Percentiles rank a stretch among this genome's conserved stretches.
Evolutionary conservation across 2,113 vertebrate genomes (phyloP).

Genomic region (Pholis gunnellus): DNA sequence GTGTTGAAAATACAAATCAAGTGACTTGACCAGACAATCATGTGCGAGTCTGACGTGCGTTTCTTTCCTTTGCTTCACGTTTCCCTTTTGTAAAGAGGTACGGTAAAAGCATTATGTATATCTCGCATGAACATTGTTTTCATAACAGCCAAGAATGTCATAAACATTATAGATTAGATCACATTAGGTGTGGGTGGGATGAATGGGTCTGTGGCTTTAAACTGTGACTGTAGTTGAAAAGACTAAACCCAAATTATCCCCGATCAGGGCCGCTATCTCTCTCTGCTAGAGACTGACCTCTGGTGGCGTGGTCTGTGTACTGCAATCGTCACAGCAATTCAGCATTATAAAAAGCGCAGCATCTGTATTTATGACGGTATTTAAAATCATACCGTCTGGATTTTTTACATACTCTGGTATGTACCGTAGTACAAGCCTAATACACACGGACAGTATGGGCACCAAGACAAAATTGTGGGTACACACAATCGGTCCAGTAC

Average conservation of each 20-base stretch:
- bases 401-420: too few species aligned
- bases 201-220: neutral
- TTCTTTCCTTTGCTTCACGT: neutral
- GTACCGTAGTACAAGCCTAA: too few species aligned
- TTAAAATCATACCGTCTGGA: too few species aligned
- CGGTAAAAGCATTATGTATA: neutral
- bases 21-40: conserved; percentile 15
- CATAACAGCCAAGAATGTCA: neutral
- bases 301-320: neutral
- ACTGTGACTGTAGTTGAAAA: neutral
- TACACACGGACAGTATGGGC: too few species aligned
- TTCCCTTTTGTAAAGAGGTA: neutral
- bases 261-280: neutral
- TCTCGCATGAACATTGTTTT: neutral
- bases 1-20: neutral
- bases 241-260: neutral
- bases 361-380: neutral
- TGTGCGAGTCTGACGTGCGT: neutral
- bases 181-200: neutral
- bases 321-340: neutral
- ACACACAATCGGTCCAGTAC: too few species aligned
- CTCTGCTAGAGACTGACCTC: neutral
- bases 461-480: neutral
- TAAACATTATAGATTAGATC: neutral
- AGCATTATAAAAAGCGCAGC: neutral